Evolutionary conservation across 2,888 invertebrate genomes (phyloP).

Genomic region (Eupithecia dodoneata): DNA sequence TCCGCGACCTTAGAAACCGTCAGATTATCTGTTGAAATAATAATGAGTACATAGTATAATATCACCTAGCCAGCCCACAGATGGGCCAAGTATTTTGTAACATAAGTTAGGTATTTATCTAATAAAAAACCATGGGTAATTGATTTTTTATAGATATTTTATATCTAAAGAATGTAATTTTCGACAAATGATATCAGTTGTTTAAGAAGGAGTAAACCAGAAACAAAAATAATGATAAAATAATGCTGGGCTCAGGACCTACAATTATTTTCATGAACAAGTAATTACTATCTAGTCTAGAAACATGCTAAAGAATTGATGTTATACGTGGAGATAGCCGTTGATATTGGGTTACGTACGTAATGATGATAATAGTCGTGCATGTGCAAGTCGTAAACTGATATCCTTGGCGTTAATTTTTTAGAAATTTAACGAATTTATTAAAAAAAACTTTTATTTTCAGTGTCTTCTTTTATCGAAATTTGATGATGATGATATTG

Average conservation of each 20-base stretch:
- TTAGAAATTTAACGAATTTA: not conserved
- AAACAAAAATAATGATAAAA: too few species aligned
- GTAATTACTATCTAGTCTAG: not conserved
- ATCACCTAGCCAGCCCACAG: not conserved
- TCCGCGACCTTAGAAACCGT: constrained; percentile 47
- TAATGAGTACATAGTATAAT: not conserved
- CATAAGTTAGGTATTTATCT: too few species aligned
- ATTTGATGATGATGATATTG: not conserved
- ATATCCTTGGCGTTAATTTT: not conserved
- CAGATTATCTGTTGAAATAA: constrained; percentile 61
- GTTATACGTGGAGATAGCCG: not conserved
- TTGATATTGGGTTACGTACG: not conserved
- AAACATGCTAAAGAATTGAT: not conserved
- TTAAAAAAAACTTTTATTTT: not conserved
- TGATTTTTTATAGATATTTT: not conserved
- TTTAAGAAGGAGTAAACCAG: too few species aligned
- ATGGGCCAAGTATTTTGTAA: not conserved
- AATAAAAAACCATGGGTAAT: not conserved
- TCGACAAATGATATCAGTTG: too few species aligned
- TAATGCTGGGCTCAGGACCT: not conserved
- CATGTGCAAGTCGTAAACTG: not conserved
- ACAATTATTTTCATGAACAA: not conserved
- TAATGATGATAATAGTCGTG: not conserved
- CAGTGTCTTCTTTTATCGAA: not conserved
- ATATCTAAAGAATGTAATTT: too few species aligned